Base-by-base conservation (phyloP, 2,113 vertebrate species). In the Speoplatyrhinus poulsoni region DNA sequence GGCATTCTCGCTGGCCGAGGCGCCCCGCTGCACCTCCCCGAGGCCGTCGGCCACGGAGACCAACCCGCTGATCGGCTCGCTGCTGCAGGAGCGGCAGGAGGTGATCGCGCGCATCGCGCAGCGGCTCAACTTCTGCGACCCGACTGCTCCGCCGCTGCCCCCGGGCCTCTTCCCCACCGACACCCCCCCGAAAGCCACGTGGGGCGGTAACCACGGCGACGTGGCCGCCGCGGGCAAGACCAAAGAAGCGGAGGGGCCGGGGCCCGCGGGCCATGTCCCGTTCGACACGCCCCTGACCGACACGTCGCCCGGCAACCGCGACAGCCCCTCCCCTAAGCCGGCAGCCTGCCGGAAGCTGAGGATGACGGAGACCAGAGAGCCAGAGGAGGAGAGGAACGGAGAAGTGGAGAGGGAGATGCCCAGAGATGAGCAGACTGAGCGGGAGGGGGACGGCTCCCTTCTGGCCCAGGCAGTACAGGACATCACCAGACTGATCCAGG, bases 101-200 rank as follows among this genome's bases (percentile, higher is more conserved):
- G 96, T 99, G 68, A 99, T 99, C 3, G 96, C 97, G 60, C 95
- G 98, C 82, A 99, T 98, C 54, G 96, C 98, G 75, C 96, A 99
- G 87, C 95, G 97, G 82, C 91, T 99, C 82, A 96, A 96, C 87
- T 95, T 96, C 87, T 99, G 97, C 80, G 96, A 99, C 85, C 95
- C 95, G 54, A 93, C 93, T 0, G 91, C 94, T 59, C 93, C 96
- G 1, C 94, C 90, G 9, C 90, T 93, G 62, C 90, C 94, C 53
- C 92, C 94, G 0, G 90, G 84, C 65, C 91, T 95, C 0, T 96
- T 95, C 67, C 83, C 66, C 53, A 19, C 71, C 26, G 63, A 84
- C 1, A 92, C 82, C 70, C 94, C 87, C 67, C 89, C 93, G 3
- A 99, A 97, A 92, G 82, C 93, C 82, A 87, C 87, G 68, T 93